Evolutionary conservation across 2,888 invertebrate species (phyloP).

Genomic region (Synergus japonicus): DNA sequence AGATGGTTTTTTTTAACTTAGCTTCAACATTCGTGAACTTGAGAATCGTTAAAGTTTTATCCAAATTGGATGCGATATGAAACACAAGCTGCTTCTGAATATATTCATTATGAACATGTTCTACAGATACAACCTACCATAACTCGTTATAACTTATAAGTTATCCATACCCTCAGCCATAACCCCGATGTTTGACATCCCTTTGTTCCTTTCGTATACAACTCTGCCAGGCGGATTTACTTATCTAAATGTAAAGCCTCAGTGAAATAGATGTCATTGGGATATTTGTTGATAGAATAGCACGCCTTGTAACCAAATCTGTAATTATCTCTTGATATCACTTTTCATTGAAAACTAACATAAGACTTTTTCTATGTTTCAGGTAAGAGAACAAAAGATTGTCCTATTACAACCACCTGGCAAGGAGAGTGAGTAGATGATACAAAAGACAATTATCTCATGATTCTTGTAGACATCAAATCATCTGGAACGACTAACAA

Average conservation of each 20-base stretch:
- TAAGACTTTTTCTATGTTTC: slow-evolving; percentile 64
- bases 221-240: background rate
- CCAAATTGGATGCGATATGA: background rate
- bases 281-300: background rate
- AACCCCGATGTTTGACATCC: background rate
- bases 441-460: slow-evolving; percentile 18
- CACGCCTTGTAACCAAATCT: background rate
- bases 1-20: background rate
- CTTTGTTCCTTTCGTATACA: slow-evolving; percentile 3
- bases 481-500: background rate
- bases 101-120: slow-evolving; percentile 1
- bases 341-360: background rate
- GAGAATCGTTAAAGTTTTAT: background rate
- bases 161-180: background rate
- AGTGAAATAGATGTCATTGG: no score
- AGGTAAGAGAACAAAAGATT: slow-evolving; percentile 67
- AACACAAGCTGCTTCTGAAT: slow-evolving; percentile 1
- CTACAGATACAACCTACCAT: background rate
- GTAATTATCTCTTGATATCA: background rate
- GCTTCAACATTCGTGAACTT: no score
- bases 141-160: background rate
- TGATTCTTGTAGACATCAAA: slow-evolving; percentile 7
- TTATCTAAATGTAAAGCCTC: background rate
- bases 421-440: slow-evolving; percentile 59
- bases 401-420: background rate